Evolutionary conservation across 2,888 invertebrate genomes (phyloP), one percentile per base, ranked within the genome.

Genomic region (Enoplolaimus lenunculus): DNA sequence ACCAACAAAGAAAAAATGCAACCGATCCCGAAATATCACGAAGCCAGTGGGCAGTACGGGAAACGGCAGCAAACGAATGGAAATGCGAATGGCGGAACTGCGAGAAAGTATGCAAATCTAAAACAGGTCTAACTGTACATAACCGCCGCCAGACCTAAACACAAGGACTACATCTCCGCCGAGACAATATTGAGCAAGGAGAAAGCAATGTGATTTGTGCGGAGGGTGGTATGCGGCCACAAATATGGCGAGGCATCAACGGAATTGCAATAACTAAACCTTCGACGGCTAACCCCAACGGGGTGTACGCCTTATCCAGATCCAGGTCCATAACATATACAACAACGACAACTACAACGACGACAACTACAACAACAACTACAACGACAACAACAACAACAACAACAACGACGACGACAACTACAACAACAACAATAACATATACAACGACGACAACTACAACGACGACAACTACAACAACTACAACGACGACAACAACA

Each of bases 111-210:
- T 62, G 62, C 62, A 62, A 62, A 62, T 62, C 62, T 13, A 62
- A 62, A n/a, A 13, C 62, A 31, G 62, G 62, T 29, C 62, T 62
- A n/a, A 7, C 62, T 7, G 62, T 62, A 3, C 62, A 62, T 62
- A n/a, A n/a, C n/a, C 62, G 16, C 7, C 62, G 7, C 7, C 62
- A 13, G 62, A 3, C 7, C 7, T 29, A 7, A 29, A 29, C 7
- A 29, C 29, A 62, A 31, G 28, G 62, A 29, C 16, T 57, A 16
- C n/a, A n/a, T 57, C 57, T 16, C 57, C 57, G n/a, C 57, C 57
- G n/a, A 57, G 57, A n/a, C 57, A 57, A n/a, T 57, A 57, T n/a
- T 21, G 57, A 57, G 16, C 57, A 16, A 57, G 57, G 57, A 57
- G 57, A 57, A 57, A 57, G 57, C 16, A 57, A 57, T 57, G 57